Base-by-base conservation (phyloP, 2,888 invertebrate species). In the Leptura quadrifasciata region DNA sequence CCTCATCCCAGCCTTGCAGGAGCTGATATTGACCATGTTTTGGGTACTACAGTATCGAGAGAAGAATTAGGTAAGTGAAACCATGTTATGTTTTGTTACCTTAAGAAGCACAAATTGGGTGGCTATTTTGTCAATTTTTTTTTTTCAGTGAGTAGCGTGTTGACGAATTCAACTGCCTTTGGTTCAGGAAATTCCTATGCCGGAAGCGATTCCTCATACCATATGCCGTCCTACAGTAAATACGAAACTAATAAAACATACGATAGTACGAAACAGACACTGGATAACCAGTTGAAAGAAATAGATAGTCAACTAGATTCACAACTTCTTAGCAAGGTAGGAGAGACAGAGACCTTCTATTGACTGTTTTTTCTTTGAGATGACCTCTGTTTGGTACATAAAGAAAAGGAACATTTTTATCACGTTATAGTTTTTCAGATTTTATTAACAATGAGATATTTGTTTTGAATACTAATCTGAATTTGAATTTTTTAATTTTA, bases 281-380 rank as follows among this genome's bases (percentile, higher is more conserved):
- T 95, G 84, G 95, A 95, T 88, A 94, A 94, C 89, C 95, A 95
- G 89, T 91, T 95, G 83, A 95, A 95, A 88, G 95, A 95, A 89
- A 92, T 95, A 83, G 95, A 95, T 90, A 95, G 94, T 79, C 95
- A 95, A 81, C 91, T 94, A 85, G 93, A 93, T 88, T 92, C 93
- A 75, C 93, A 93, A 88, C 93, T 94, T 86, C 92, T 94, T 89
- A 94, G 89, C 85, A 90, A 90, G 89, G 90, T 90, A 90, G 88
- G 90, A 84, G 88, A 89, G 84, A 88, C 88, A 79, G 89, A 90
- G 85, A 89, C 89, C 60, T 90, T 90, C 86, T 89, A 89, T 87
- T 89, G 87, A 87, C 85, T 87, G 86, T 82, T 76, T 60, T 68
- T 67, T 39, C 35, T 54, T 69, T 60, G 60, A 71, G 27, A 52